Evolutionary conservation across 37 sponge, comb jelly and placozoan species (phyloP).

Genomic region (Geodia barretti): DNA sequence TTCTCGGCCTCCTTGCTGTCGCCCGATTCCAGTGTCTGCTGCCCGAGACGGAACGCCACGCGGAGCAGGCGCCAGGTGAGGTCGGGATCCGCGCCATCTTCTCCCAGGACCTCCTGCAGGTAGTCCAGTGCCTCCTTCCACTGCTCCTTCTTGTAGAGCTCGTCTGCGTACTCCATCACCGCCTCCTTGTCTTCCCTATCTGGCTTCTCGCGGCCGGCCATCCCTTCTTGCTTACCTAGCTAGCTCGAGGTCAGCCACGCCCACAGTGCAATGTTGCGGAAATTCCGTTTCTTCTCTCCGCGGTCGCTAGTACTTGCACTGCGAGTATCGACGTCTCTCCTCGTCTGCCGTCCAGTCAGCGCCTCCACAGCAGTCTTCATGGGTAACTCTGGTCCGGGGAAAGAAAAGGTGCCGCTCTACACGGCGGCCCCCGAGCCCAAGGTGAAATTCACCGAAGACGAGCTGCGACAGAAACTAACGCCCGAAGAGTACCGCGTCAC

Average conservation of each 20-base stretch:
- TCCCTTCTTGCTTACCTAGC: too few relatives aligned
- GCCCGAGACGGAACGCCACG: conserved; percentile 33
- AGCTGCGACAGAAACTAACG: conserved; percentile 50
- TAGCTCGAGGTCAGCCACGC: too few relatives aligned
- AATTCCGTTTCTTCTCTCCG: too few relatives aligned
- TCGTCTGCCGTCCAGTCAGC: too few relatives aligned
- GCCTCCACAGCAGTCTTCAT: too few relatives aligned
- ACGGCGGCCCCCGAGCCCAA: not conserved
- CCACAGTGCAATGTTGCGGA: too few relatives aligned
- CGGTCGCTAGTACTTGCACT: too few relatives aligned
- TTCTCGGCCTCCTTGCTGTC: conserved; percentile 9
- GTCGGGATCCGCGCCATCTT: conserved; percentile 26
- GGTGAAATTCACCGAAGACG: conserved; percentile 74
- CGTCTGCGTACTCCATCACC: conserved; percentile 29
- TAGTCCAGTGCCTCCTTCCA: conserved; percentile 47
- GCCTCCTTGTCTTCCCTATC: not conserved
- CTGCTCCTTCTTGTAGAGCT: conserved; percentile 30
- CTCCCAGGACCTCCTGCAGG: conserved; percentile 16
- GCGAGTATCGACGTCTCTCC: too few relatives aligned
- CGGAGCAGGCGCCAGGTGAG: conserved; percentile 63
- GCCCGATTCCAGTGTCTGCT: conserved; percentile 21
- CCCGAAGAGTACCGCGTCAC: conserved; percentile 74
- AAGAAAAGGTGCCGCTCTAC: not conserved
- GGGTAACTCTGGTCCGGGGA: too few relatives aligned
- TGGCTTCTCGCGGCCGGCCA: not conserved